These are phyloP conservation scores for Venustoraphidia nigricollis DNA, from an alignment of 2,888 invertebrate species.

Conservation along the genomic window DNA sequence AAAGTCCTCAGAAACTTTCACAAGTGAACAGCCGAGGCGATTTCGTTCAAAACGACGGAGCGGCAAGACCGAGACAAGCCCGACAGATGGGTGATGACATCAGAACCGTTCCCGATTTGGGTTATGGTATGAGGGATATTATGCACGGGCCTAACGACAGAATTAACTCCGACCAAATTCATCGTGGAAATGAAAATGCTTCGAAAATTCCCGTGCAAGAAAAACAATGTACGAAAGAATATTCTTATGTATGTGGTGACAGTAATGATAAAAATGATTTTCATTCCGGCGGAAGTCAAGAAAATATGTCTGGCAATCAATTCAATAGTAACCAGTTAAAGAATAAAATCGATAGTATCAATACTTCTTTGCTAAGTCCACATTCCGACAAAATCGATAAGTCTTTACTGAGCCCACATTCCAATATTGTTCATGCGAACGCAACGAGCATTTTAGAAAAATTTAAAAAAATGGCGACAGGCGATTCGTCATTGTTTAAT, in stretches of 20 bases:
- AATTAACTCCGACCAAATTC: constrained; percentile 5
- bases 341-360: too few relatives aligned
- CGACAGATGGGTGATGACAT: constrained; percentile 22
- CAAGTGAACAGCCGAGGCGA: neutral
- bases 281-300: constrained; percentile 17
- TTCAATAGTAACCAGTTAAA: too few relatives aligned
- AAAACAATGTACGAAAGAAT: neutral
- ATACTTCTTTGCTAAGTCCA: neutral
- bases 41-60: constrained; percentile 4
- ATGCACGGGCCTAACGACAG: constrained; percentile 11
- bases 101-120: constrained; percentile 25
- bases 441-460: constrained; percentile 17
- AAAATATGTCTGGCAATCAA: constrained; percentile 16
- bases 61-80: constrained; percentile 4
- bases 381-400: neutral
- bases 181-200: constrained; percentile 1
- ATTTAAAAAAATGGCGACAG: constrained; percentile 16
- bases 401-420: neutral
- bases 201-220: neutral
- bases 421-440: constrained; percentile 13
- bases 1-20: too few relatives aligned
- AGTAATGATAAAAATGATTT: neutral
- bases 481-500: neutral
- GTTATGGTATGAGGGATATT: constrained; percentile 20
- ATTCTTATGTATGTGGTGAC: neutral